phyloP scores from a whole-genome alignment of 2,888 invertebrate genomes.

The Ennomos erosarius region DNA sequence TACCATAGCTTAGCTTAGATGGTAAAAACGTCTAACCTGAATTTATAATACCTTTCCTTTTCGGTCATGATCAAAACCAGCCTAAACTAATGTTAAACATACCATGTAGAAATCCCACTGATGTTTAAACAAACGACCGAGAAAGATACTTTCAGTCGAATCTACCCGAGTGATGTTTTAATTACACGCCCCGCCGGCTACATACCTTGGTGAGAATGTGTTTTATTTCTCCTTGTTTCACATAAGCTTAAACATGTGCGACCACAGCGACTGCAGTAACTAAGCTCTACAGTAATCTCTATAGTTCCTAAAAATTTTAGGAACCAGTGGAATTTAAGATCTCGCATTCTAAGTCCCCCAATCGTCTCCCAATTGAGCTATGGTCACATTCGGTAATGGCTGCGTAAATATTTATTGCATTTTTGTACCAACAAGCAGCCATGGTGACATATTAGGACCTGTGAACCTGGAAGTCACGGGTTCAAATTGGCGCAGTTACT shows the following conservation, averaged over 20 bases:
- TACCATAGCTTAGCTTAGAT: no score
- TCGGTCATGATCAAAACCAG: not conserved
- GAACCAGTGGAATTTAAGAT: no score
- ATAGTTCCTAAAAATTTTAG: no score
- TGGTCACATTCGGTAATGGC: no score
- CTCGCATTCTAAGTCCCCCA: no score
- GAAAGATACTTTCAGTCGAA: slow-evolving; percentile 26
- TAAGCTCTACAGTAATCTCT: not conserved
- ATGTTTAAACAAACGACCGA: slow-evolving; percentile 19
- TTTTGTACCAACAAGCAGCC: no score
- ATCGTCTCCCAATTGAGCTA: no score
- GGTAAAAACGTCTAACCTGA: not conserved
- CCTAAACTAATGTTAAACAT: slow-evolving; percentile 7
- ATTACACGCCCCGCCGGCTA: slow-evolving; percentile 63
- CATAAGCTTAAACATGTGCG: slow-evolving; percentile 41
- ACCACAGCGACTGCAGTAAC: slow-evolving; percentile 4
- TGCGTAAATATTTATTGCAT: no score
- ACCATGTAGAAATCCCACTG: slow-evolving; percentile 3
- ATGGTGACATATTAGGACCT: no score
- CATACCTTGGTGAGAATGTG: slow-evolving; percentile 60
- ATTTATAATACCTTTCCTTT: not conserved
- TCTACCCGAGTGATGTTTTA: slow-evolving; percentile 59
- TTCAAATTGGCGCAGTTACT: no score
- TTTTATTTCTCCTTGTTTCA: slow-evolving; percentile 71
- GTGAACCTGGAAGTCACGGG: no score